Evolutionary conservation across 2,888 invertebrate species (phyloP), one percentile per base, ranked within the genome.

Genomic region (Sepiola atlantica): DNA sequence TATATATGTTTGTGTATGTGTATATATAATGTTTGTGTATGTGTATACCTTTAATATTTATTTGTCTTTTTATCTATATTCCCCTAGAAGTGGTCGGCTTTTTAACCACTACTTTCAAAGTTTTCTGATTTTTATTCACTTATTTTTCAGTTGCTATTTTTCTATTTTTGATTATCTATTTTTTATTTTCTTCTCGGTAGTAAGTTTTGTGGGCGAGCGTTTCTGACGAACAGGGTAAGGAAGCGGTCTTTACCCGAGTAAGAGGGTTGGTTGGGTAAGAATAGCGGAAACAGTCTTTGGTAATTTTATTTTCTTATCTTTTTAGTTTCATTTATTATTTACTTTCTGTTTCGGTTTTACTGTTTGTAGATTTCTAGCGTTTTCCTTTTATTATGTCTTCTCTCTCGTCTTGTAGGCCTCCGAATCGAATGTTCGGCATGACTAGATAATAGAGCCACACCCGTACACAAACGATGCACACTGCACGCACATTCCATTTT

Each of bases 81-180:
- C 18, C 6, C 0, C 77, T 3, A 77, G 32, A 77, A 32, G n/a
- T n/a, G n/a, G 32, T 32, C 18, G 77, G n/a, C 32, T 77, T n/a
- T 77, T 77, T 77, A 77, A 77, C 77, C n/a, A 32, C 77, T 32
- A 77, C 77, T 77, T 77, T 77, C 61, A 61, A 61, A 61, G 61
- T 61, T 61, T 12, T 28, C 21, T 28, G 61, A 28, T 61, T 28
- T 61, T 28, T 21, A 28, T 61, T 61, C 1, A 18, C 20, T 57
- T 77, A 14, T 77, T 21, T 77, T 77, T 32, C n/a, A 45, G 2
- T 45, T 45, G 45, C n/a, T 14, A n/a, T 16, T 14, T 32, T 77
- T 77, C n/a, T 28, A 32, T 32, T 77, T n/a, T 77, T 77, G 0
- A 12, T 77, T n/a, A n/a, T 77, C n/a, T n/a, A n/a, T 77, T 77